These are phyloP conservation scores for Gasterosteus nipponicus DNA, from an alignment of 2,113 vertebrate genomes.

Conservation along the genomic window DNA sequence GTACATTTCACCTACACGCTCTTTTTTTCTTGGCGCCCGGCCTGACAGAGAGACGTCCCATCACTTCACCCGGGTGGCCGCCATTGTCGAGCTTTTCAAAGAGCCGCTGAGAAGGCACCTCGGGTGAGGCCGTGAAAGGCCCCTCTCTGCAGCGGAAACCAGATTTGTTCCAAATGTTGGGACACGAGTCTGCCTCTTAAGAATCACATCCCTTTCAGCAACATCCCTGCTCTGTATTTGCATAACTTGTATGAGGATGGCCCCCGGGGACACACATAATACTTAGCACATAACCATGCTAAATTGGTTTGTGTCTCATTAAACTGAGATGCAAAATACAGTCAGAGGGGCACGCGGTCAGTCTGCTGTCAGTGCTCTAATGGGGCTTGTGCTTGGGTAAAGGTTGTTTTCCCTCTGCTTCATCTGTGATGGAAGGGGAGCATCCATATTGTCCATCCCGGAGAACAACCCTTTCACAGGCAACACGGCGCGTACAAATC, in stretches of 20 bases:
- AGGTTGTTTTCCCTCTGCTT: neutral
- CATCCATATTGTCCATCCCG: neutral
- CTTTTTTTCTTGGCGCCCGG: slow-evolving; percentile 44
- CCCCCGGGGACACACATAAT: slow-evolving; percentile 57
- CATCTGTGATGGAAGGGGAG: slow-evolving; percentile 8
- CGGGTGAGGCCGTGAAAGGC: slow-evolving; percentile 48
- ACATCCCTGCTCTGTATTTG: slow-evolving; percentile 57
- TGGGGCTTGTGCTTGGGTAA: neutral
- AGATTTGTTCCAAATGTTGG: slow-evolving; percentile 43
- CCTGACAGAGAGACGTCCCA: slow-evolving; percentile 56
- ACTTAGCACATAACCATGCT: slow-evolving; percentile 58
- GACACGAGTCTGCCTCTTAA: slow-evolving; percentile 46
- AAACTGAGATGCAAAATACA: slow-evolving; percentile 51
- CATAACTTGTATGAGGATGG: slow-evolving; percentile 65
- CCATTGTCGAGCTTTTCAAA: slow-evolving; percentile 62
- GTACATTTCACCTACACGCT: slow-evolving; percentile 61
- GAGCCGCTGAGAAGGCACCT: slow-evolving; percentile 50
- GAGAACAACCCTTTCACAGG: slow-evolving; percentile 31
- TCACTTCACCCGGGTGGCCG: slow-evolving; percentile 57
- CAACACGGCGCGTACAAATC: slow-evolving; percentile 48
- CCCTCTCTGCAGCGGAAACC: slow-evolving; percentile 38
- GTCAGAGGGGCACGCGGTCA: slow-evolving; percentile 29
- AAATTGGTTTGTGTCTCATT: slow-evolving; percentile 62
- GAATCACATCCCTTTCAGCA: slow-evolving; percentile 50
- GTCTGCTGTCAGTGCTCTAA: slow-evolving; percentile 4